phyloP scores from a whole-genome alignment of 1,140 invertebrate genomes.

The Plectrocnemia conspersa region DNA sequence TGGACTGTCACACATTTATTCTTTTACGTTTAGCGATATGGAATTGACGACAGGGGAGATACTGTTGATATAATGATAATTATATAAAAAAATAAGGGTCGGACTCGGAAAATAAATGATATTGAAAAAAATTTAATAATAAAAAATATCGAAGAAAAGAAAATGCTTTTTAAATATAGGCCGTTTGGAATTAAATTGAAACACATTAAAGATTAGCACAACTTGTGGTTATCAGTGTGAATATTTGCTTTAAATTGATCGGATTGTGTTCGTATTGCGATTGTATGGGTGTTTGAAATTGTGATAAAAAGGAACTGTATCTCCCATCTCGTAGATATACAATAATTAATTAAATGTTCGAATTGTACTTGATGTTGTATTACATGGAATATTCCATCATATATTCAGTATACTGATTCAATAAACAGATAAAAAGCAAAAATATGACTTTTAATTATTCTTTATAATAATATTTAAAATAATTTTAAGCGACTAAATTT shows the following conservation, averaged over 20 bases:
- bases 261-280: no score
- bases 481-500: no score
- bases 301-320: no score
- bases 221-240: no score
- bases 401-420: slow-evolving; percentile 7
- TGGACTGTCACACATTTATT: no score
- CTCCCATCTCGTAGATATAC: not conserved
- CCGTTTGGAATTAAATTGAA: no score
- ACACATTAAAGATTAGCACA: no score
- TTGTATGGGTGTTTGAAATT: no score
- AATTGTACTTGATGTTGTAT: slow-evolving; percentile 13
- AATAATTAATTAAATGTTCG: slow-evolving; percentile 3
- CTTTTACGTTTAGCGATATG: slow-evolving; percentile 3
- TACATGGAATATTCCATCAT: slow-evolving; percentile 1
- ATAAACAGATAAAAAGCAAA: slow-evolving; percentile 14
- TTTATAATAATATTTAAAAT: no score
- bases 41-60: slow-evolving; percentile 22
- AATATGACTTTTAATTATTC: no score
- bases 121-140: slow-evolving; percentile 8
- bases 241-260: no score
- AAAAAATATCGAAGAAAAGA: no score
- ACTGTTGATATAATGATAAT: slow-evolving; percentile 15
- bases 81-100: slow-evolving; percentile 9
- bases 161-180: slow-evolving; percentile 17
- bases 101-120: slow-evolving; percentile 6